Evolutionary conservation across 2,113 vertebrate genomes (phyloP).

Genomic region (Myiozetetes cayanensis): DNA sequence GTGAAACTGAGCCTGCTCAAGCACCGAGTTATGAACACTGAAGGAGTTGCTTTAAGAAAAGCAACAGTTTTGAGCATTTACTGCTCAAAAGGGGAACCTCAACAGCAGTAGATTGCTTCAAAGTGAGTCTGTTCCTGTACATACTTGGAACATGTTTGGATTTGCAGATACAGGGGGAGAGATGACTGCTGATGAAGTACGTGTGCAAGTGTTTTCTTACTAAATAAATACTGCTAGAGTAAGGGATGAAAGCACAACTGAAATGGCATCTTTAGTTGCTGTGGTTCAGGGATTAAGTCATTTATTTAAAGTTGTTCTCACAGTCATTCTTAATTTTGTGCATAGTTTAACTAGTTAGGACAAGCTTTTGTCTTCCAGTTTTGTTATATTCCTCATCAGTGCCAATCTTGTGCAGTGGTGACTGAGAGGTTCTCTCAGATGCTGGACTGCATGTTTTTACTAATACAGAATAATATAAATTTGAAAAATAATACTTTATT

Average conservation of each 20-base stretch:
- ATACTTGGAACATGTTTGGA: background rate
- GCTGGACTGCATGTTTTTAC: background rate
- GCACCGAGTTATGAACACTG: conserved; percentile 4
- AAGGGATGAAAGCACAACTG: background rate
- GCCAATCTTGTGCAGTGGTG: background rate
- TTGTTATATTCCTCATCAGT: background rate
- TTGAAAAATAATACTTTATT: background rate
- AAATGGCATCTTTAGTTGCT: background rate
- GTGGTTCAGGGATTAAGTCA: background rate
- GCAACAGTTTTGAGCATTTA: background rate
- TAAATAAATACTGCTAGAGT: background rate
- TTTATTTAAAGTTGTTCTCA: background rate
- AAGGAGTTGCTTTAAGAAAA: background rate
- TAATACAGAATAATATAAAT: background rate
- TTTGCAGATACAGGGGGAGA: background rate
- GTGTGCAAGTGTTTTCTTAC: background rate
- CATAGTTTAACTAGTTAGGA: background rate
- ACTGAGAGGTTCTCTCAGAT: background rate
- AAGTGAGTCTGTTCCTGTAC: background rate
- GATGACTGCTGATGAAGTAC: conserved; percentile 11
- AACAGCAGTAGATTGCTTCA: background rate
- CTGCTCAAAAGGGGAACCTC: conserved; percentile 22
- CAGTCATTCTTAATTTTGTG: background rate
- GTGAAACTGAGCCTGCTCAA: background rate
- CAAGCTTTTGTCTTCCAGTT: background rate